Evolutionary conservation across 1,140 invertebrate species (phyloP), one percentile per base, ranked within the genome.

Genomic region (Samia ricini): DNA sequence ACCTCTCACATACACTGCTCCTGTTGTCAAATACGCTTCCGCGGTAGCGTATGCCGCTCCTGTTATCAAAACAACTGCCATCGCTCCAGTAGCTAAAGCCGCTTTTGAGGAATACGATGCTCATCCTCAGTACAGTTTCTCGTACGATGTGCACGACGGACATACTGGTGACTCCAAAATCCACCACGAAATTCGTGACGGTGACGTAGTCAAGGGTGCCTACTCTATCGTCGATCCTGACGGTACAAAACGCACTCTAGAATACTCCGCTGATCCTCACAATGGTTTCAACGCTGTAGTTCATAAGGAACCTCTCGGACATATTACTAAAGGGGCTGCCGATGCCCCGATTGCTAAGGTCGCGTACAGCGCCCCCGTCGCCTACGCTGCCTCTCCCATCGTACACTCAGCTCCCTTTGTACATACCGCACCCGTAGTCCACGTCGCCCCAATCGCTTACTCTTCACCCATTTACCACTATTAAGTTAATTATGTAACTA

Each of bases 211-310:
- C 6, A 91, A 93, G 71, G 94, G 94, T 56, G 91, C 91, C 36
- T 94, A 94, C 82, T 93, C 92, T 6, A 79, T 94, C 4, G 90
- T 93, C 12, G 93, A 94, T 80, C 92, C 94, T 5, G 94, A 95
- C 71, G 94, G 94, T 58, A 92, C 91, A 68, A 93, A 92, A 75
- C 91, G 94, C 63, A 94, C 92, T 48, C 93, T 94, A 0, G 93
- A 94, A 56, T 94, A 95, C 81, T 93, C 93, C 7, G 91, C 92
- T 52, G 92, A 92, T 68, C 80, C 85, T 55, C 89, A 91, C 73
- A 91, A 91, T 50, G 91, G 91, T 63, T 92, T 92, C 79, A 92
- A 91, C 72, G 91, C 91, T 10, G 91, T 91, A 22, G 91, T 91
- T 10, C 88, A 88, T 68, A 87, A 77, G 60, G 85, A 90, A 24